Percentiles rank a stretch among this genome's conserved stretches.
These are phyloP conservation scores for Phyto melanocephala DNA, from an alignment of 2,888 invertebrate species.

Conservation along the genomic window DNA sequence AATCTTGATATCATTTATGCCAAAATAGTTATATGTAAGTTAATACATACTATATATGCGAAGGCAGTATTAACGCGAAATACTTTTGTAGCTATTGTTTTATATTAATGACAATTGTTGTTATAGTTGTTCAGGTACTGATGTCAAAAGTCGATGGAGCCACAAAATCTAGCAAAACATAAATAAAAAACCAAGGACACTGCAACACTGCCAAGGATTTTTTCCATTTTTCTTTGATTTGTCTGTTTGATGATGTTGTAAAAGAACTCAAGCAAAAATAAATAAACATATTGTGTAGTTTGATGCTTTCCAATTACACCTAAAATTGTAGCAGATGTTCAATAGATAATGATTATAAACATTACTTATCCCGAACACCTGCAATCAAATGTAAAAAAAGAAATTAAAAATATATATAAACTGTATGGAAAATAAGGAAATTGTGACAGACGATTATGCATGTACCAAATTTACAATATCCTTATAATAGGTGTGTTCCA, in stretches of 20 bases:
- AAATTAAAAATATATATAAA: too few relatives aligned
- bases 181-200: conserved; percentile 29
- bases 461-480: too few relatives aligned
- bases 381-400: too few relatives aligned
- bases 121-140: conserved; percentile 48
- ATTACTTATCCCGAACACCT: too few relatives aligned
- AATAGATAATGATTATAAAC: conserved; percentile 50
- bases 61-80: background rate
- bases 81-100: background rate
- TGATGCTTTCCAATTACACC: conserved; percentile 50
- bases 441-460: too few relatives aligned
- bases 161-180: conserved; percentile 45
- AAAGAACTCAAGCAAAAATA: conserved; percentile 9
- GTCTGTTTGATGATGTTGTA: conserved; percentile 5
- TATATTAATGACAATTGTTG: background rate
- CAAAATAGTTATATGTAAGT: conserved; percentile 50
- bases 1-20: conserved; percentile 70
- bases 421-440: too few relatives aligned
- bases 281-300: conserved; percentile 42
- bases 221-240: conserved; percentile 5
- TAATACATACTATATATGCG: conserved; percentile 17
- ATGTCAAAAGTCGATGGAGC: conserved; percentile 39
- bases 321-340: conserved; percentile 55
- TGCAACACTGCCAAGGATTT: conserved; percentile 36
- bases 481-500: too few relatives aligned